Evolutionary conservation across 2,797 vertebrate genomes (phyloP).

Genomic region (Simalia tracyae): DNA sequence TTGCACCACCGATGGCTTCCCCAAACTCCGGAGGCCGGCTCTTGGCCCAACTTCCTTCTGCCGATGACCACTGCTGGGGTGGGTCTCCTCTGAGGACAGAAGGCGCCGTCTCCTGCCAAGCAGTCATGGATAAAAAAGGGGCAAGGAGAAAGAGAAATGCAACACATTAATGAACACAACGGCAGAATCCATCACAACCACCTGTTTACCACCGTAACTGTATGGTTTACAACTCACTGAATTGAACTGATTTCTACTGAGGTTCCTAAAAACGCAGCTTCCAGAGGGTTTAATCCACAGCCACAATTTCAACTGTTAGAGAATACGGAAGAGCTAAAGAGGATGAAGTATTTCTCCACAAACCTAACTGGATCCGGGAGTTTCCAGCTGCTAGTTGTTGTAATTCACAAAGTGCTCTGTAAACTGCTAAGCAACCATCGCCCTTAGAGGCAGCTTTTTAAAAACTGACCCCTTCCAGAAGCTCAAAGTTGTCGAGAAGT

Average conservation of each 20-base stretch:
- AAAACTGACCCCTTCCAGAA: neutral
- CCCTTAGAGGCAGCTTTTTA: too few species aligned
- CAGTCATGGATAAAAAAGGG: slow-evolving; percentile 42
- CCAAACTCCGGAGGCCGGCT: neutral
- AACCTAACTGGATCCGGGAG: neutral
- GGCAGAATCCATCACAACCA: neutral
- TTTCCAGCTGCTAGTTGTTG: neutral
- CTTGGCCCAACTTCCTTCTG: neutral
- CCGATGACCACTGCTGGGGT: neutral
- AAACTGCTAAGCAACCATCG: neutral
- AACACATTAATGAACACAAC: neutral
- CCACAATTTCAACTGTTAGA: neutral
- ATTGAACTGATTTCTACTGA: neutral
- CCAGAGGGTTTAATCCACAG: neutral
- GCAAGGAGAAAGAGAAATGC: neutral
- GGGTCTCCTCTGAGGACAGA: slow-evolving; percentile 10
- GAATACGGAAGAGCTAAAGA: neutral
- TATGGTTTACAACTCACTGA: neutral
- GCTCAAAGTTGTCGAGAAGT: neutral
- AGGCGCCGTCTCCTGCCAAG: neutral
- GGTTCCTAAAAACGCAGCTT: neutral
- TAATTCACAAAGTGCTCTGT: neutral
- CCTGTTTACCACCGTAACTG: neutral
- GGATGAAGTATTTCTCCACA: neutral
- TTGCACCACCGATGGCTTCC: slow-evolving; percentile 76